These are phyloP conservation scores for Dasypus novemcinctus DNA, from an alignment of 2,113 vertebrate species.

Conservation along the genomic window DNA sequence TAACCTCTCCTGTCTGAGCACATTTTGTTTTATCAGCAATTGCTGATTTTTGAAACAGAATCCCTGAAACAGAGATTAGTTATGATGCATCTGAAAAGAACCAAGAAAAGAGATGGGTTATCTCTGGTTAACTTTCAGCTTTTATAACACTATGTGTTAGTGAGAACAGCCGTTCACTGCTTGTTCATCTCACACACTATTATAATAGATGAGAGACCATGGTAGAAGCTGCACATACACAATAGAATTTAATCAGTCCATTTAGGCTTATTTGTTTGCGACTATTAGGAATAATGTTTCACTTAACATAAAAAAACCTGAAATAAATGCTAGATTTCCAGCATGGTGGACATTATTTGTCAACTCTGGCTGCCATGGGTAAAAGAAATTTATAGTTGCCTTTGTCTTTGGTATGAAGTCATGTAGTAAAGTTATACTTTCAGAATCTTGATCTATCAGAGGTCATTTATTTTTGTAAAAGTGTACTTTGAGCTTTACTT, in stretches of 20 bases:
- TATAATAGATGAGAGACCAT: accelerated
- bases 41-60: background rate
- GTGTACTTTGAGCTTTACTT: slow-evolving; percentile 23
- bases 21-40: background rate
- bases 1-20: background rate
- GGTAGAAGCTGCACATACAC: background rate
- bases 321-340: background rate
- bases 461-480: slow-evolving; percentile 20
- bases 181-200: background rate
- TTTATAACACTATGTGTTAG: background rate
- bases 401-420: background rate
- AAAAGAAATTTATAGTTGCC: background rate
- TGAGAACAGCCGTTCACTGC: background rate
- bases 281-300: background rate
- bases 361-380: background rate
- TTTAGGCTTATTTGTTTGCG: background rate
- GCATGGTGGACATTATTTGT: background rate
- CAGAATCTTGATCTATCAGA: background rate
- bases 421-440: background rate
- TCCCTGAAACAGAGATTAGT: background rate
- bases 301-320: background rate
- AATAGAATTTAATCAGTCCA: background rate
- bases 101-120: background rate
- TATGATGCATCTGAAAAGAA: background rate
- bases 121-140: background rate